Base-by-base conservation (phyloP, 2,888 invertebrate species). In the Leptinotarsa juncta region DNA sequence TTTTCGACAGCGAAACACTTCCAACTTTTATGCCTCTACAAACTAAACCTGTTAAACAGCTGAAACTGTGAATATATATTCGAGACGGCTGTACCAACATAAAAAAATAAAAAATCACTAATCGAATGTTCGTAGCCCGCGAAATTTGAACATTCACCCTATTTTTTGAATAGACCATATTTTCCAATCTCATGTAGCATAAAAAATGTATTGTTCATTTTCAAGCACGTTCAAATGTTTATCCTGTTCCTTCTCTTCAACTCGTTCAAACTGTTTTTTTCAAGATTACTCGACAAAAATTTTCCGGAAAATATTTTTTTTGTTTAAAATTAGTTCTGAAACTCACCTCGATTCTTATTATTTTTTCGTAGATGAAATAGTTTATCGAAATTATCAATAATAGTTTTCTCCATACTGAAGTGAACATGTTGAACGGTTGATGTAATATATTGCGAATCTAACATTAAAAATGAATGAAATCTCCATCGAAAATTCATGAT, bases 401-500 rank as follows among this genome's bases (percentile, higher is more conserved):
- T 62, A 62, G 16, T 62, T 42, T 42, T 26, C n/a, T 42, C 32
- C 26, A 62, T 42, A 42, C 62, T 62, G n/a, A 16, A 18, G 32
- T 10, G 18, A 26, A 18, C 62, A 62, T 62, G 12, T 12, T 62
- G 62, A 62, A 62, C 16, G 62, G n/a, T 62, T 62, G 42, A 26
- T 62, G n/a, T 16, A 16, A 16, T 62, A n/a, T 26, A 7, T 42
- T 62, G 32, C 32, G 42, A 32, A 42, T 62, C 10, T 62, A 57
- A 57, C 57, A 57, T 57, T 57, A 14, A 18, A 18, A 3, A 32
- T 62, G 62, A 62, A n/a, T 62, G 7, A 62, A 62, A 62, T 62
- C 62, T n/a, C n/a, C 26, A 42, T 32, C n/a, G 7, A 62, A 42
- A 26, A n/a, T 62, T 62, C 16, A 62, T 62, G 62, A 62, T 32